Evolutionary conservation across 1,140 invertebrate species (phyloP).

Genomic region (Zaprionus gabonicus): DNA sequence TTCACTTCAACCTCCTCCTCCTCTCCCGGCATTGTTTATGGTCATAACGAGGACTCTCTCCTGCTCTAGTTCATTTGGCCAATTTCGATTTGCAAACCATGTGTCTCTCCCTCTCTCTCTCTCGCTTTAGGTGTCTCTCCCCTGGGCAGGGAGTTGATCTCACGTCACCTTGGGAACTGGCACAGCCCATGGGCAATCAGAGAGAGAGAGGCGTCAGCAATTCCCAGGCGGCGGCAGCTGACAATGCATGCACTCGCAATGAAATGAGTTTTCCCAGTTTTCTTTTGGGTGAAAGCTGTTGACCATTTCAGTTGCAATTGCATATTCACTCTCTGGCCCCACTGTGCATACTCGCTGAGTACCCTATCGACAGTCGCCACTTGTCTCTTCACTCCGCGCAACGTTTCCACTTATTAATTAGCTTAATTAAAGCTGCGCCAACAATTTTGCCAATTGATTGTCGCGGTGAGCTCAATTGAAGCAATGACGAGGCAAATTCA

Average conservation of each 20-base stretch:
- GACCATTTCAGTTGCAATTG: slow-evolving; percentile 26
- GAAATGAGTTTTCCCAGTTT: slow-evolving; percentile 12
- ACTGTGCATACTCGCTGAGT: background rate
- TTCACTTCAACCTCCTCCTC: background rate
- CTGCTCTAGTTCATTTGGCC: slow-evolving; percentile 34
- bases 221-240: slow-evolving; percentile 33
- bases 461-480: slow-evolving; percentile 34
- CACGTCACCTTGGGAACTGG: slow-evolving; percentile 45
- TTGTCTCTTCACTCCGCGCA: background rate
- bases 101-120: background rate
- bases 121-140: background rate
- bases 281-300: slow-evolving; percentile 34
- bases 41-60: background rate
- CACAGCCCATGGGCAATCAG: slow-evolving; percentile 46
- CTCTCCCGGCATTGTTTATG: slow-evolving; percentile 17
- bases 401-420: slow-evolving; percentile 46
- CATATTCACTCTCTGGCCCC: background rate
- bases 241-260: slow-evolving; percentile 35
- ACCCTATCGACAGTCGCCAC: background rate
- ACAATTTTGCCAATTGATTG: slow-evolving; percentile 40
- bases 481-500: slow-evolving; percentile 1
- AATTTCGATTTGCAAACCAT: slow-evolving; percentile 27
- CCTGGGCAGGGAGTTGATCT: background rate
- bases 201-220: slow-evolving; percentile 30
- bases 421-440: slow-evolving; percentile 54